Evolutionary conservation across 2,797 vertebrate species (phyloP), one percentile per base, ranked within the genome.

Genomic region (Sebastes minor): DNA sequence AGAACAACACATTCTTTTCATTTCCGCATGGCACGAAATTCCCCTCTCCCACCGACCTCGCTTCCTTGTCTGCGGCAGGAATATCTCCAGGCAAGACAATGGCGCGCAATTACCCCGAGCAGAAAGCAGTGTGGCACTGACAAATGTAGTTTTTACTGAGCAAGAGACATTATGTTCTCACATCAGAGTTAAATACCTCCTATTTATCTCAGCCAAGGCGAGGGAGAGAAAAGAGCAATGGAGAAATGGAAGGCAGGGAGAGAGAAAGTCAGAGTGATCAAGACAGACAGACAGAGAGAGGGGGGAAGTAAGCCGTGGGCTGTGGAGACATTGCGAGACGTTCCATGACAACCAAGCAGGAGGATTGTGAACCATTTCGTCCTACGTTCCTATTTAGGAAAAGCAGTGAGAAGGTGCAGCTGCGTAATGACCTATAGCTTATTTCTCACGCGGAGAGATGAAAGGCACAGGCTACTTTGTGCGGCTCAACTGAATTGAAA

Each of bases 61-160:
- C 81, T 85, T 89, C 74, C 89, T 84, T 74, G 89, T 89, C 89
- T 90, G 74, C 84, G 73, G 86, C 88, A 88, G 85, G 88, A 88
- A 91, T 91, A 92, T 91, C 93, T 93, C 91, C 89, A 93, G 91
- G 92, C 94, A 90, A 93, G 91, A 95, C 94, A 95, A 95, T 90
- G 85, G 77, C 46, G 76, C 90, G 91, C 94, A 95, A 95, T 95
- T 93, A 95, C 94, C 89, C 83, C 12, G 81, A 90, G 92, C 89
- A 93, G 91, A 94, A 93, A 93, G 91, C 90, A 76, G 82, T 35
- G 89, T 95, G 95, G 94, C 94, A 94, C 85, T 95, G 95, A 96
- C 92, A 94, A 96, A 96, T 96, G 95, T 93, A 91, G 93, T 91
- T 95, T 95, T 95, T 93, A 93, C 90, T 86, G 92, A 90, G 90